These are phyloP conservation scores for Sebastes taczanowskii DNA, from an alignment of 2,797 vertebrate genomes.

Conservation along the genomic window DNA sequence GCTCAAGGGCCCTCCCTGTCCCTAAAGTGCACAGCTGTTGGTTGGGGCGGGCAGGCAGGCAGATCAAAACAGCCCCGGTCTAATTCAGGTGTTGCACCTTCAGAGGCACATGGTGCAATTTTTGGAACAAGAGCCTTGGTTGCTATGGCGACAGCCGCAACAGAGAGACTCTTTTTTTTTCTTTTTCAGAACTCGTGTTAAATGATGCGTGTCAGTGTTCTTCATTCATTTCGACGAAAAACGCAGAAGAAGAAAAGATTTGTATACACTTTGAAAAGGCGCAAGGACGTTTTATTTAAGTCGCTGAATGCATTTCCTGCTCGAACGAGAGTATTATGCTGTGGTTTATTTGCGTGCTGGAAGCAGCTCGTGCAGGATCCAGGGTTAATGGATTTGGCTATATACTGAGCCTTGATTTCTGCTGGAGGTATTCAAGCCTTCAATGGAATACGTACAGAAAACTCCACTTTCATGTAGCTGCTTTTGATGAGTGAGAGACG, in stretches of 20 bases:
- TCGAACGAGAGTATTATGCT: not conserved
- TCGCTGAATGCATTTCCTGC: constrained; percentile 6
- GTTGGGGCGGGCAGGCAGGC: constrained; percentile 34
- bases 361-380: constrained; percentile 8
- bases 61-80: constrained; percentile 64
- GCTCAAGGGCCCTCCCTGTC: constrained; percentile 73
- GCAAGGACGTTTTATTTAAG: constrained; percentile 11
- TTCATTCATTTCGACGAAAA: constrained; percentile 28
- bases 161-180: constrained; percentile 26
- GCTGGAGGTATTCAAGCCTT: not conserved
- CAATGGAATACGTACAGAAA: not conserved
- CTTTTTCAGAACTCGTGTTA: constrained; percentile 46
- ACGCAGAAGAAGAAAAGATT: not conserved
- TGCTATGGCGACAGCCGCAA: constrained; percentile 51
- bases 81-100: constrained; percentile 75
- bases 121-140: constrained; percentile 62
- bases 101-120: constrained; percentile 35
- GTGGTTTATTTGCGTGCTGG: constrained; percentile 5
- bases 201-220: constrained; percentile 45
- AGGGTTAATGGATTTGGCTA: constrained; percentile 13
- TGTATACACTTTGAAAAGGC: not conserved
- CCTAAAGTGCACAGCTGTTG: constrained; percentile 72
- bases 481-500: constrained; percentile 1
- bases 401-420: constrained; percentile 28
- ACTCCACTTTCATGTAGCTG: not conserved